Conservation (phyloP, 2,113 vertebrate genomes). For the Mustelus asterias region DNA sequence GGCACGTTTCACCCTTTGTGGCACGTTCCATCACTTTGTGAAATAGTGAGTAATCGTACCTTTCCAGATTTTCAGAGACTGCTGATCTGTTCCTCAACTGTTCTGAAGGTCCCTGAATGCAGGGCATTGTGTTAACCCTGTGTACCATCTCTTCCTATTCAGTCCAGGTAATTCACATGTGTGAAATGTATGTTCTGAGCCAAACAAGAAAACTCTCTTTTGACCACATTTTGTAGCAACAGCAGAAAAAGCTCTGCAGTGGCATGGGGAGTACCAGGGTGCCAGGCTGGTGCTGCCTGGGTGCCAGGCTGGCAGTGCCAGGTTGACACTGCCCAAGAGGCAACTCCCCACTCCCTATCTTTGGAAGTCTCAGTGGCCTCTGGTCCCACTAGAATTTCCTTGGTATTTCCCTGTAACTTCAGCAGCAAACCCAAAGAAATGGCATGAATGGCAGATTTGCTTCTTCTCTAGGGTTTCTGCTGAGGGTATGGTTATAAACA, state of each 20-base stretch:
- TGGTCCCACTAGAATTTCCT: not conserved
- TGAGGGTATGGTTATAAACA: not conserved
- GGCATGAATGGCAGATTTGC: not conserved
- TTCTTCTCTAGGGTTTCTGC: not conserved
- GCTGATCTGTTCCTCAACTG: not conserved
- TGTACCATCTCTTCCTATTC: not conserved
- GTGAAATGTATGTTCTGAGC: not conserved
- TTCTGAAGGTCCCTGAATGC: not conserved
- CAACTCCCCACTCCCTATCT: no score
- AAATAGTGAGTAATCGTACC: not conserved
- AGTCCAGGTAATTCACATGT: not conserved
- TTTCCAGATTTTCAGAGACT: not conserved
- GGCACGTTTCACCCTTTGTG: not conserved
- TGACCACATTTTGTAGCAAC: not conserved
- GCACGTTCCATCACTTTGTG: not conserved
- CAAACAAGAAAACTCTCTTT: not conserved
- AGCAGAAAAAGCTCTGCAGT: not conserved
- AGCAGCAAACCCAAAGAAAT: not conserved
- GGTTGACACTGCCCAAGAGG: no score
- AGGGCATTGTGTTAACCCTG: not conserved
- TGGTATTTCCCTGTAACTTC: not conserved
- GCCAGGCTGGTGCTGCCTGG: no score
- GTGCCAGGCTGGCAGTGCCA: no score
- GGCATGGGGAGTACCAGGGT: not conserved
- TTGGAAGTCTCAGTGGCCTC: no score